These are phyloP conservation scores for Monoplex corrugatus DNA, from an alignment of 2,888 invertebrate species.

Conservation along the genomic window DNA sequence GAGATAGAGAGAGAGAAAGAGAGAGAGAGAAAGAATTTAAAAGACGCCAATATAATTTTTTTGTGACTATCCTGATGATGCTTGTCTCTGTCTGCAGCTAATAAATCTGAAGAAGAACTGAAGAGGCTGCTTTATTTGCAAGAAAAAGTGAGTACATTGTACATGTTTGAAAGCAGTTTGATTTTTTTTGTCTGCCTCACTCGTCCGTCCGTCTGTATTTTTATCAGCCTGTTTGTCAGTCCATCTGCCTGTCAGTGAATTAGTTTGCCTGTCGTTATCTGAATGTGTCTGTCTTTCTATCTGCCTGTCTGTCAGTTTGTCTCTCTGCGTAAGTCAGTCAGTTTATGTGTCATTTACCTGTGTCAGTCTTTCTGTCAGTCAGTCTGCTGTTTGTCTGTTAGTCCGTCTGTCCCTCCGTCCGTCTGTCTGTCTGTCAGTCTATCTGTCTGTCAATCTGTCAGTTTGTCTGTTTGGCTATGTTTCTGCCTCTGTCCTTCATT, in stretches of 20 bases:
- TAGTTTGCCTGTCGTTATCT: neutral
- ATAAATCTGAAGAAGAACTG: no score
- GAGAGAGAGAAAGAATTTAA: no score
- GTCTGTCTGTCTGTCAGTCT: constrained; percentile 2
- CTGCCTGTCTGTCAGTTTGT: neutral
- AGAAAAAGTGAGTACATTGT: constrained; percentile 65
- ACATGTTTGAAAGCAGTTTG: neutral
- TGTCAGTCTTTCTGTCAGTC: neutral
- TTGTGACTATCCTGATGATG: no score
- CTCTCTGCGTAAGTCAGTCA: neutral
- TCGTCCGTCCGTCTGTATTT: neutral
- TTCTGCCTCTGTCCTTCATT: neutral
- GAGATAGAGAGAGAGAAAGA: no score
- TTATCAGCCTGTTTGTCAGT: neutral
- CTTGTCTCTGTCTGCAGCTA: no score
- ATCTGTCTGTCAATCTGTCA: neutral
- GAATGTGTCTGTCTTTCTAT: neutral
- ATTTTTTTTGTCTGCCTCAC: neutral
- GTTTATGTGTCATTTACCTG: neutral
- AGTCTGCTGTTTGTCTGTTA: neutral
- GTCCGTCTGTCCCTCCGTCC: neutral
- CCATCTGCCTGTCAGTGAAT: neutral
- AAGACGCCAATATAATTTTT: no score
- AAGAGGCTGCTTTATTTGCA: constrained; percentile 66
- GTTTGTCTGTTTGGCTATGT: neutral